Base-by-base conservation (phyloP, 2,888 invertebrate genomes). In the Coremacera marginata region DNA sequence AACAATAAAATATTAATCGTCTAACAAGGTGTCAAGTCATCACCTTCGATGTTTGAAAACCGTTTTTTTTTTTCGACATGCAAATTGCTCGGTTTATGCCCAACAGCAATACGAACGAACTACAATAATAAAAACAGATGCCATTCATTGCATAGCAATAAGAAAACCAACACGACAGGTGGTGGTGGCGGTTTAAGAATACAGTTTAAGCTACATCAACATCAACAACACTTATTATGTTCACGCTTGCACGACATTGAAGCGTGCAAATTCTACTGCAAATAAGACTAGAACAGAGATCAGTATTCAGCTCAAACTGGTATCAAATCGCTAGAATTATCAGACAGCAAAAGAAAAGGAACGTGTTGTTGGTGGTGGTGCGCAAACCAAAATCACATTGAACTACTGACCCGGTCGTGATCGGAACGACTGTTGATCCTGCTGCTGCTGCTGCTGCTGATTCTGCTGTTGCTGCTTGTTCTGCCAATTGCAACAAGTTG, bases 331-430 rank as follows among this genome's bases (percentile, higher is more conserved):
- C 11, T 19, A 22, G 4, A 57, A 27, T 19, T 60, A 31, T 60
- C 16, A 27, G 51, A 57, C 62, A 49, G 19, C 19, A 68, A 70
- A 27, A 76, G 60, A n/a, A 27, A 19, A 16, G 5, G 62, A 60
- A 27, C 14, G 27, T 76, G 34, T 57, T 34, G 63, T 16, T 31
- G n/a, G 2, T 63, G 27, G 52, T 73, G 77, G 31, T 44, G 19
- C 34, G 75, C 52, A 34, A 71, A 79, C 77, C 78, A 80, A 78
- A 82, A 84, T 84, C 82, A 81, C 83, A 84, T 82, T 87, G 86
- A 87, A 86, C 87, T 83, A 87, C 83, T 87, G 87, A 87, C 87
- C 87, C 83, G 86, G 83, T 86, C 87, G 86, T 86, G 87, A 87
- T 86, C 83, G 80, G 31, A 16, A 51, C 37, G 9, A 52, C 51